Conservation (phyloP, 2,888 invertebrate species). For the Trichacis sp. region DNA sequence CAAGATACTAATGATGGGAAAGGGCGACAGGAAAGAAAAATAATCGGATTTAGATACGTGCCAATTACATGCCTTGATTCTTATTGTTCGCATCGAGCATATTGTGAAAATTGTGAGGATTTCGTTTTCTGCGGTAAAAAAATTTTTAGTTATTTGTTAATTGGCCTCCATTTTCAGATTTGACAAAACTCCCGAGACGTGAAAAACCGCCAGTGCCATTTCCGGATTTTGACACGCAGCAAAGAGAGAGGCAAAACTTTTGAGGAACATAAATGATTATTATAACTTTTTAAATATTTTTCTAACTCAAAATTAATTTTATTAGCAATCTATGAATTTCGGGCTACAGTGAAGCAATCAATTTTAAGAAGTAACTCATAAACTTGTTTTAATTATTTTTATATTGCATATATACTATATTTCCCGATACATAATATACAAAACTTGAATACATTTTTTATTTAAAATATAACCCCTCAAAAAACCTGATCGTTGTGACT, state of each 20-base stretch:
- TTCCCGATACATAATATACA: neutral
- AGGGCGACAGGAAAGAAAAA: conserved; percentile 41
- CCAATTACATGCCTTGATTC: conserved; percentile 51
- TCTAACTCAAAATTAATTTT: neutral
- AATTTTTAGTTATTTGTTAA: neutral
- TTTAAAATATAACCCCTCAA: too few species aligned
- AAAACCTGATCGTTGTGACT: too few species aligned
- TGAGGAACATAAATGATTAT: neutral
- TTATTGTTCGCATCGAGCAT: conserved; percentile 49
- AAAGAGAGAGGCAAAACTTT: conserved; percentile 1
- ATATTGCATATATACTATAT: neutral
- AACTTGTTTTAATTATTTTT: neutral
- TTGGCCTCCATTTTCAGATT: conserved; percentile 36
- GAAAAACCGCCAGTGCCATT: conserved; percentile 52
- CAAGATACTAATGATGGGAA: conserved; percentile 29
- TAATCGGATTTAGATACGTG: conserved; percentile 46
- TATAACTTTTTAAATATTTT: neutral
- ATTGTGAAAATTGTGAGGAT: conserved; percentile 44
- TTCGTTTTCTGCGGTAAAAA: too few species aligned
- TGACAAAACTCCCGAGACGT: conserved; percentile 37
- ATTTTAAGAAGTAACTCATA: neutral
- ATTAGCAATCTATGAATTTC: too few species aligned
- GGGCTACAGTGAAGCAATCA: too few species aligned
- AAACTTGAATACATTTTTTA: neutral
- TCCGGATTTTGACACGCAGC: conserved; percentile 52